Conservation (phyloP, 2,888 invertebrate genomes). For the Drosophila tanythrix region DNA sequence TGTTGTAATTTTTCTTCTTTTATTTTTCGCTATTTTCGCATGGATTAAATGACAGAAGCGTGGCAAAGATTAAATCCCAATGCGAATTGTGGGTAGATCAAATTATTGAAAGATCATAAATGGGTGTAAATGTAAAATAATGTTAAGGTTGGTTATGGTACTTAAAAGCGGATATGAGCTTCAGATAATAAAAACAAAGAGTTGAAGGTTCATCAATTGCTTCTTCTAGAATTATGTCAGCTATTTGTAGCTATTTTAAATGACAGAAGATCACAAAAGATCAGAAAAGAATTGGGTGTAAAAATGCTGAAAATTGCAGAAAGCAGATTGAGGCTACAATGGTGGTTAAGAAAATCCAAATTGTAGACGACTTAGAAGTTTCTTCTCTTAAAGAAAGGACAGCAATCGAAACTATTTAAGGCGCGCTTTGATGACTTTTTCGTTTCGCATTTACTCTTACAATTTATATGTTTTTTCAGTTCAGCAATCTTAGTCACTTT, state of each 20-base stretch:
- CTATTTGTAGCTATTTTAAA: not conserved
- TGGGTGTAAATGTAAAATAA: not conserved
- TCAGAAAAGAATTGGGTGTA: not conserved
- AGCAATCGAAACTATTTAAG: not conserved
- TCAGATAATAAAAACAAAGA: not conserved
- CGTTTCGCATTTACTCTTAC: not conserved
- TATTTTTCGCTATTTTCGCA: slow-evolving; percentile 9
- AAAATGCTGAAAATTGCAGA: not conserved
- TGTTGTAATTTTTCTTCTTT: slow-evolving; percentile 27
- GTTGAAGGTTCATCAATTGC: not conserved
- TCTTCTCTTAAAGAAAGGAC: not conserved
- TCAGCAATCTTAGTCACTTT: not conserved
- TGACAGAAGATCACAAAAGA: not conserved
- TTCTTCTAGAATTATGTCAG: not conserved
- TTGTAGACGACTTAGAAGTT: not conserved
- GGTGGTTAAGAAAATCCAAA: not conserved
- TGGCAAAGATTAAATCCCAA: slow-evolving; percentile 31
- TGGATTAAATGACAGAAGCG: slow-evolving; percentile 49
- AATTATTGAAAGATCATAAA: not conserved
- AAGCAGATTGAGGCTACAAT: not conserved
- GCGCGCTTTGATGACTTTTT: not conserved
- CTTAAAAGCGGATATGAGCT: not conserved
- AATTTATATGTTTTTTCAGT: not conserved
- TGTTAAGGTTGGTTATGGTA: not conserved
- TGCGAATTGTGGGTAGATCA: slow-evolving; percentile 4